Conservation (phyloP, 2,888 invertebrate genomes). For the Macrophya annulata region DNA sequence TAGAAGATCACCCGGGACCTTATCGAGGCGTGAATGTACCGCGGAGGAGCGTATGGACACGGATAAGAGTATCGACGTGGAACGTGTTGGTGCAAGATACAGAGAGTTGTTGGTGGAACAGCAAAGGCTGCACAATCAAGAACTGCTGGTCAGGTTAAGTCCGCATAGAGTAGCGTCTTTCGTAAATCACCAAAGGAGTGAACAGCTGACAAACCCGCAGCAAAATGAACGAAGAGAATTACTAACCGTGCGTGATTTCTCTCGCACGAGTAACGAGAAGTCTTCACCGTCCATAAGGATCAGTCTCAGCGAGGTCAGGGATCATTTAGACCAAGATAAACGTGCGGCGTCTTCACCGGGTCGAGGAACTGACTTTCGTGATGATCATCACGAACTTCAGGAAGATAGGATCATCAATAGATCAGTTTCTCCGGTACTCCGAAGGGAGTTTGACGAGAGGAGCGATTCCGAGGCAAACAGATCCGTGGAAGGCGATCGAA, state of each 20-base stretch:
- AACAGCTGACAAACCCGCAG: conserved; percentile 61
- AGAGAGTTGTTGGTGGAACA: conserved; percentile 74
- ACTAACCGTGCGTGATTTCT: conserved; percentile 75
- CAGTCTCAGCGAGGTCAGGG: conserved; percentile 59
- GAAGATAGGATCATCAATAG: conserved; percentile 67
- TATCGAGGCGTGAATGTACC: conserved; percentile 46
- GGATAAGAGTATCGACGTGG: conserved; percentile 73
- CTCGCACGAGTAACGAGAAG: conserved; percentile 71
- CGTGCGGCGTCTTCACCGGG: conserved; percentile 58
- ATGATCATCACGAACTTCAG: conserved; percentile 60
- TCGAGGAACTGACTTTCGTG: conserved; percentile 67
- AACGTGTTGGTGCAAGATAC: conserved; percentile 68
- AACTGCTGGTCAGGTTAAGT: conserved; percentile 74
- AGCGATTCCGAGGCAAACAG: conserved; percentile 76
- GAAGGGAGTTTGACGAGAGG: conserved; percentile 73
- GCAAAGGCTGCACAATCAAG: conserved; percentile 74
- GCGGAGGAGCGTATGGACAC: conserved; percentile 56
- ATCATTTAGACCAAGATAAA: conserved; percentile 61
- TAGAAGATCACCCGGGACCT: conserved; percentile 64
- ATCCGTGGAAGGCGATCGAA: conserved; percentile 75
- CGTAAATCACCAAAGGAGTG: conserved; percentile 65
- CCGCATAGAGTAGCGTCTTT: conserved; percentile 71
- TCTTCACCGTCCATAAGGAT: conserved; percentile 71
- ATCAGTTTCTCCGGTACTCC: conserved; percentile 73
- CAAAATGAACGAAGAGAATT: conserved; percentile 68